Evolutionary conservation across 1,140 invertebrate species (phyloP), one percentile per base, ranked within the genome.

Genomic region (Yoshiicerus persimilis): DNA sequence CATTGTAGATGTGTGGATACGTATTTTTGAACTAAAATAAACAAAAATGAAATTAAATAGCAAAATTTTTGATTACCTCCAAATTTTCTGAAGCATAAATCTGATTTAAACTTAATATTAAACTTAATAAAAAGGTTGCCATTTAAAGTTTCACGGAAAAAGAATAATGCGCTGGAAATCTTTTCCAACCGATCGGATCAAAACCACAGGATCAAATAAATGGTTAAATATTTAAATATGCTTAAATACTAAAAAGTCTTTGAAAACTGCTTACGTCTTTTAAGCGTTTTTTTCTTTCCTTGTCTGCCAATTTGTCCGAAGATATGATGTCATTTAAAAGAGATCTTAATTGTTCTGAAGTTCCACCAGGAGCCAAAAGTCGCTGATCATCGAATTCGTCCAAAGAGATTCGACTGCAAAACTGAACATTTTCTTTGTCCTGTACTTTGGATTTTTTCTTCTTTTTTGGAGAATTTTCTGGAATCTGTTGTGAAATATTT

Each of bases 1-100:
- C 90, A 10, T 20, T 6, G 47, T 41, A 91, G 66, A 91, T 91
- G 66, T 91, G 90, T 0, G 90, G 90, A 56, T 91, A 91, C 11
- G 84, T 88, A 0, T 84, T 30, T 13, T 47, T 56, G 47, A 91
- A 91, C 90, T 91, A 41, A 30, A 86, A 1, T 20, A 84, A 89
- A 84, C 2, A 62, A 32, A 56, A 85, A 6, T 84, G 27, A 84
- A 38, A 39, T 34, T 25, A 6, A 16, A 34, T 1, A 86, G n/a
- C 23, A 62, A 84, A 11, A 25, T 56, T n/a, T n/a, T n/a, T n/a
- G n/a, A n/a, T n/a, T n/a, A n/a, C n/a, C n/a, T n/a, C n/a, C n/a
- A n/a, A n/a, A n/a, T n/a, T n/a, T n/a, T n/a, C n/a, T n/a, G n/a
- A n/a, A n/a, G n/a, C n/a, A n/a, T n/a, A n/a, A n/a, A n/a, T n/a